Evolutionary conservation across 2,113 vertebrate genomes (phyloP).

Genomic region (Lagopus leucura): DNA sequence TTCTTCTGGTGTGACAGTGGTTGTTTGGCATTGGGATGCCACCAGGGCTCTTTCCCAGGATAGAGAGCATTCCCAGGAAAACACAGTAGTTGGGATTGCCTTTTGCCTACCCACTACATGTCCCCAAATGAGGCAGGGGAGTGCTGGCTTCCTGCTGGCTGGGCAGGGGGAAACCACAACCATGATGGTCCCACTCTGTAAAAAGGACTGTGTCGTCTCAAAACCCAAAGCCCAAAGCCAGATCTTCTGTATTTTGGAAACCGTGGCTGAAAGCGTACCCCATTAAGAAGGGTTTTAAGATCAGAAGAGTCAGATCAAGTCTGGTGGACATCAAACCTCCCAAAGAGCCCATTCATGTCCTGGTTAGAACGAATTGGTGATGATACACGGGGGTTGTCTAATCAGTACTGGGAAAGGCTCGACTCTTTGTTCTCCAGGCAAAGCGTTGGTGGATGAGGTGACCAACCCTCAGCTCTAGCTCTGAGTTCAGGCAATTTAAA

Average conservation of each 20-base stretch:
- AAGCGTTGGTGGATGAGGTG: neutral
- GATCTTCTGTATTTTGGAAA: neutral
- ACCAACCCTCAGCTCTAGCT: no score
- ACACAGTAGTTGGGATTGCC: no score
- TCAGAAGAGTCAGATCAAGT: neutral
- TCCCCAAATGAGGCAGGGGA: no score
- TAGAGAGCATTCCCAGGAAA: no score
- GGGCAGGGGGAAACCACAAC: neutral
- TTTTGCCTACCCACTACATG: no score
- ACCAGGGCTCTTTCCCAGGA: no score
- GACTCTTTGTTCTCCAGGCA: neutral
- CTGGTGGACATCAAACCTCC: neutral
- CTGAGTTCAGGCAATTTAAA: neutral
- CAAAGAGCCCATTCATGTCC: neutral
- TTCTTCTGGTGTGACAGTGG: no score
- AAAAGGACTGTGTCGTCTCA: neutral
- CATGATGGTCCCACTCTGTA: neutral
- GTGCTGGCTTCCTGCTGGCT: neutral
- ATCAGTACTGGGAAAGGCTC: neutral
- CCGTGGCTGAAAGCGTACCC: rapidly evolving
- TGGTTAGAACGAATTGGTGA: neutral
- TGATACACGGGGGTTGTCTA: neutral
- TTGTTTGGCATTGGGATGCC: no score
- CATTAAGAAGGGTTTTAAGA: neutral
- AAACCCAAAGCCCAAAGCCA: neutral